A percentile compares a stretch with the other conserved stretches of the same genome.
phyloP scores from a whole-genome alignment of 2,113 vertebrate genomes.

The Caretta caretta region DNA sequence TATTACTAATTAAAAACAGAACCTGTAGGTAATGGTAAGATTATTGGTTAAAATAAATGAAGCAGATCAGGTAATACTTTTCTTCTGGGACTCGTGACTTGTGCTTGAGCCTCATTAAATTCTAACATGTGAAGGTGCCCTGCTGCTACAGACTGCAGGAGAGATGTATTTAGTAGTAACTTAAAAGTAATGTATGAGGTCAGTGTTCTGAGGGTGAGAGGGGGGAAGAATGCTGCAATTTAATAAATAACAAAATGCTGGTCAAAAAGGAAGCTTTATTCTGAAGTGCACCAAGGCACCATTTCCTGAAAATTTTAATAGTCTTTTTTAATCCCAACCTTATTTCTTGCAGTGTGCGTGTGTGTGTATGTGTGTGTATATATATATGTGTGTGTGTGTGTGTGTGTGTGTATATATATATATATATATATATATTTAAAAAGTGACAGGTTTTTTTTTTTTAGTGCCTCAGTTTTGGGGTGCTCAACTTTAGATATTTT shows the following conservation, averaged over 20 bases:
- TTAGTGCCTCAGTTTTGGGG: not conserved
- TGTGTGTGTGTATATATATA: too few relatives aligned
- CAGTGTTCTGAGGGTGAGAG: constrained; percentile 27
- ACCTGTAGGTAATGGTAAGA: constrained; percentile 78
- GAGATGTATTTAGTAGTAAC: constrained; percentile 74
- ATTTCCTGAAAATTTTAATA: constrained; percentile 22
- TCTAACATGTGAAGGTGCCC: constrained; percentile 69
- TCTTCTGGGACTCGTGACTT: constrained; percentile 69
- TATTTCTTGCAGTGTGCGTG: constrained; percentile 9
- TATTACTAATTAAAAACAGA: constrained; percentile 81
- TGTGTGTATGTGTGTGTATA: not conserved
- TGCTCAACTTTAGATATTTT: not conserved
- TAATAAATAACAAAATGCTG: constrained; percentile 65
- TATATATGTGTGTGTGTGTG: not conserved
- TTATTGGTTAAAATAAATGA: constrained; percentile 81
- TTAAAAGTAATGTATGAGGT: constrained; percentile 70
- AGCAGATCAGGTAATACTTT: constrained; percentile 72
- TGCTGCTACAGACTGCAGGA: constrained; percentile 56
- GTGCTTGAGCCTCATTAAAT: constrained; percentile 75
- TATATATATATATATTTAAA: not conserved
- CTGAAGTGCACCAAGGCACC: constrained; percentile 7
- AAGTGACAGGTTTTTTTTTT: not conserved
- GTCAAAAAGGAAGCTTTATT: constrained; percentile 58
- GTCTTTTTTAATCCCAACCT: constrained; percentile 11
- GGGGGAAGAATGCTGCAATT: constrained; percentile 67